Percentiles rank a stretch among this genome's conserved stretches.
phyloP scores from a whole-genome alignment of 1,140 invertebrate genomes.

The Drosophila navojoa region DNA sequence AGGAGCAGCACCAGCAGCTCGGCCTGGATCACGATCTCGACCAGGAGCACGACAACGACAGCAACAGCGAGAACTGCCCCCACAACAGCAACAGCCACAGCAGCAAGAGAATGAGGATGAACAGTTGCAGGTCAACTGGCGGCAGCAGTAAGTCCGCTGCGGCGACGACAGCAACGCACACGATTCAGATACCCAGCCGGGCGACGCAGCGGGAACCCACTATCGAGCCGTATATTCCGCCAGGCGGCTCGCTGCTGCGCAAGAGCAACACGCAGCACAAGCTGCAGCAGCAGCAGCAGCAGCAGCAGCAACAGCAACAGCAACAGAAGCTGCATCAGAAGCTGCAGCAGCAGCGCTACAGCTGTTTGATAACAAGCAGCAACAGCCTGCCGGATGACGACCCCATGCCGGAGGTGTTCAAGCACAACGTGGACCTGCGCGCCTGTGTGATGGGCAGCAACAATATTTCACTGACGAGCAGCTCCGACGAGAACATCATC shows the following conservation, averaged over 20 bases:
- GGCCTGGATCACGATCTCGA: background rate
- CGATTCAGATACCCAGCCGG: slow-evolving; percentile 20
- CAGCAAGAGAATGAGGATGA: slow-evolving; percentile 12
- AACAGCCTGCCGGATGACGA: background rate
- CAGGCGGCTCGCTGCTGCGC: slow-evolving; percentile 72
- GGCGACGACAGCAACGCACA: background rate
- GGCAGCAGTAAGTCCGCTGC: slow-evolving; percentile 5
- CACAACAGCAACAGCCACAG: slow-evolving; percentile 16
- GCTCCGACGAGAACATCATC: slow-evolving; percentile 47
- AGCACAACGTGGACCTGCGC: slow-evolving; percentile 72
- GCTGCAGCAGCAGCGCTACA: slow-evolving; percentile 2
- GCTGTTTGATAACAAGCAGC: background rate
- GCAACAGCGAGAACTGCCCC: slow-evolving; percentile 8
- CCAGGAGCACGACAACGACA: slow-evolving; percentile 29
- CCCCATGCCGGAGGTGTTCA: slow-evolving; percentile 41
- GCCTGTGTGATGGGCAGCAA: slow-evolving; percentile 83
- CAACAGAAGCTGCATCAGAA: slow-evolving; percentile 27
- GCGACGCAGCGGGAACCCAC: background rate
- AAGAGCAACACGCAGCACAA: slow-evolving; percentile 49
- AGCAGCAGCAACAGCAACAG: slow-evolving; percentile 26
- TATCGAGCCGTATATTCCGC: slow-evolving; percentile 61
- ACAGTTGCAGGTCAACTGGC: slow-evolving; percentile 17
- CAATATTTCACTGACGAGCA: slow-evolving; percentile 65
- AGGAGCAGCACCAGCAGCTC: slow-evolving; percentile 10
- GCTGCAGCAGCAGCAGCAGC: slow-evolving; percentile 17